These are phyloP conservation scores for Drosophila gaucha DNA, from an alignment of 2,888 invertebrate species.

Conservation along the genomic window DNA sequence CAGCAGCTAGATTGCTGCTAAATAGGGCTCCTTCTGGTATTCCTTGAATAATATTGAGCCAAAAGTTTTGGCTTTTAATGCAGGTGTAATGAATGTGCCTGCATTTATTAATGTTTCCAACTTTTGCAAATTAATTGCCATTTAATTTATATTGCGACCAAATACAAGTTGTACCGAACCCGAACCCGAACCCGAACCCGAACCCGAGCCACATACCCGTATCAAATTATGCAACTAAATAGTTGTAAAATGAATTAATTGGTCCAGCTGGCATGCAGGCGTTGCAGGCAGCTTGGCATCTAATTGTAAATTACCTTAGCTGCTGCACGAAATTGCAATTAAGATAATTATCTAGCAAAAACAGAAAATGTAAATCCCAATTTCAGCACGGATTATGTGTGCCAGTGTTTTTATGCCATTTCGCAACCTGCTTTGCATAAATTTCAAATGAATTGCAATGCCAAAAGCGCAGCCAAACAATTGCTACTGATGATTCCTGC, in stretches of 20 bases:
- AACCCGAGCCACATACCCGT: not conserved
- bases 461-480: constrained; percentile 73
- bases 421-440: constrained; percentile 69
- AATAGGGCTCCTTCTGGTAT: constrained; percentile 8
- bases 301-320: constrained; percentile 65
- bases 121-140: constrained; percentile 71
- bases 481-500: constrained; percentile 64
- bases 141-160: constrained; percentile 72
- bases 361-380: constrained; percentile 67
- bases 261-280: constrained; percentile 28
- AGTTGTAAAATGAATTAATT: constrained; percentile 39
- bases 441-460: constrained; percentile 74
- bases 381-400: constrained; percentile 48
- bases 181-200: too few relatives aligned
- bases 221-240: constrained; percentile 24
- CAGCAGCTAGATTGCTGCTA: not conserved
- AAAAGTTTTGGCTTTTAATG: constrained; percentile 64
- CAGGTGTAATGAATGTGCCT: constrained; percentile 70
- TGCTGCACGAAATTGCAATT: constrained; percentile 73
- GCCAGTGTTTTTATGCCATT: constrained; percentile 45
- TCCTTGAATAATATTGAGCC: constrained; percentile 39
- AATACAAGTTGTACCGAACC: constrained; percentile 17
- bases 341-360: constrained; percentile 79
- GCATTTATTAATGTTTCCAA: constrained; percentile 75
- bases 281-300: constrained; percentile 37